Evolutionary conservation across 2,797 vertebrate species (phyloP).

Genomic region (Muscicapa comitata): DNA sequence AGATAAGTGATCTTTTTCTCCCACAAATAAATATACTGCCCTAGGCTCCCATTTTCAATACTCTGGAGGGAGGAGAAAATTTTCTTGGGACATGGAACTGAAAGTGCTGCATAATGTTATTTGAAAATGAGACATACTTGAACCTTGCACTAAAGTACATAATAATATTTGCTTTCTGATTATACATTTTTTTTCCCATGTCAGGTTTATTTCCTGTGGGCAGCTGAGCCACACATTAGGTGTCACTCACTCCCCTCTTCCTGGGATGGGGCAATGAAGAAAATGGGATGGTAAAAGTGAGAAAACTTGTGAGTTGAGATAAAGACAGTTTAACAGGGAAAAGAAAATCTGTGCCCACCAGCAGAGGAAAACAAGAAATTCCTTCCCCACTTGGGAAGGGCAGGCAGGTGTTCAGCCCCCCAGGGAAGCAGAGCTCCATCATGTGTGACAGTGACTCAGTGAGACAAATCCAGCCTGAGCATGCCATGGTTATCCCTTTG

Average conservation of each 20-base stretch:
- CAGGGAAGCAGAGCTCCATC: neutral
- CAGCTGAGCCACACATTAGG: neutral
- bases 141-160: neutral
- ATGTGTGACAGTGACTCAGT: accelerated
- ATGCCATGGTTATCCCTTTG: too few species aligned
- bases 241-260: neutral
- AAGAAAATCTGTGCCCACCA: neutral
- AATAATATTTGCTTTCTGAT: neutral
- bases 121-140: neutral
- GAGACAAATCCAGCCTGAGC: neutral
- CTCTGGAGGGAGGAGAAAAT: neutral
- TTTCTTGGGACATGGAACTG: neutral
- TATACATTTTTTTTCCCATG: accelerated
- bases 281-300: neutral
- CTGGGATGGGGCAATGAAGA: neutral
- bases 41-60: neutral
- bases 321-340: neutral
- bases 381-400: neutral
- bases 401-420: neutral
- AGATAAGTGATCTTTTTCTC: neutral
- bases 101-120: neutral
- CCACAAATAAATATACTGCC: neutral
- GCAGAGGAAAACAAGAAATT: neutral
- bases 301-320: neutral
- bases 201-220: neutral